Evolutionary conservation across 2,113 vertebrate genomes (phyloP).

Genomic region (Circaetus gallicus): DNA sequence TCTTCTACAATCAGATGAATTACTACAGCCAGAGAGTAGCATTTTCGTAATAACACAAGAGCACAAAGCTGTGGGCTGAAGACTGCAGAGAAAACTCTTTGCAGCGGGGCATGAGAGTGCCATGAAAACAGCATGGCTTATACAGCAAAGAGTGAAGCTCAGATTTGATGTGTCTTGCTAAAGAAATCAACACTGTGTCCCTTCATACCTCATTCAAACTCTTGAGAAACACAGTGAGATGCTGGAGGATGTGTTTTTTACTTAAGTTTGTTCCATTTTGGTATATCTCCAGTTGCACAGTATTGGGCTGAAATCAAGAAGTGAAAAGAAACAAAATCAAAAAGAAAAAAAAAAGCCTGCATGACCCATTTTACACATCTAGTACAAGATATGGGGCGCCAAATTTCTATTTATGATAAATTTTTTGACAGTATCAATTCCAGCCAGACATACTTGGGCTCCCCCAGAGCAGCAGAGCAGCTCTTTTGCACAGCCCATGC

Average conservation of each 20-base stretch:
- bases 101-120: accelerated
- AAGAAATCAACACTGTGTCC: accelerated
- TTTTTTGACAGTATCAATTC: neutral
- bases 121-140: neutral
- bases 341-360: too few species aligned
- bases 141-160: neutral
- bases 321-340: neutral
- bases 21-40: neutral
- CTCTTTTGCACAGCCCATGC: neutral
- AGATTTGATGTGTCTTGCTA: neutral
- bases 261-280: neutral
- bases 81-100: neutral
- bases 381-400: neutral
- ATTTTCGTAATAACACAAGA: too few species aligned
- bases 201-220: neutral
- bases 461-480: neutral
- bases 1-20: neutral
- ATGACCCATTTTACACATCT: neutral
- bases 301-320: neutral
- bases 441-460: neutral
- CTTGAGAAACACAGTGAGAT: neutral
- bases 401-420: neutral
- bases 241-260: neutral
- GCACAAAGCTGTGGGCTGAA: neutral
- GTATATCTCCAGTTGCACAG: neutral